These are phyloP conservation scores for Thunnus thynnus DNA, from an alignment of 2,113 vertebrate genomes.

Conservation along the genomic window DNA sequence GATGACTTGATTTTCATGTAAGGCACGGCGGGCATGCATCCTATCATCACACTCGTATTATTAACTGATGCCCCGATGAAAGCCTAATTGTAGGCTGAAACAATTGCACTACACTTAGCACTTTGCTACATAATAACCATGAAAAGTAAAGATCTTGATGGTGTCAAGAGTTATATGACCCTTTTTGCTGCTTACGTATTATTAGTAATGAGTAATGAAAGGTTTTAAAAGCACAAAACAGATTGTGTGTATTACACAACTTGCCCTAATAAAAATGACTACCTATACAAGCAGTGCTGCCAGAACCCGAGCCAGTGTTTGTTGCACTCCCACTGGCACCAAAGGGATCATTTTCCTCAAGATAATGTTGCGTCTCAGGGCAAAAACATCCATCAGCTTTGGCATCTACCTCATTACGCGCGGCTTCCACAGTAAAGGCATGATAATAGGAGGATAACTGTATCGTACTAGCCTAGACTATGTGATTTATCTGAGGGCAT, in stretches of 20 bases:
- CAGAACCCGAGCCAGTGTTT: slow-evolving; percentile 12
- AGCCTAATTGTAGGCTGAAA: slow-evolving; percentile 54
- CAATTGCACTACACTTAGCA: slow-evolving; percentile 23
- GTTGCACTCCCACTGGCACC: slow-evolving; percentile 39
- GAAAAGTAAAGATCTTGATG: slow-evolving; percentile 6
- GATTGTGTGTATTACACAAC: slow-evolving; percentile 14
- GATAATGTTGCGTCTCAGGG: slow-evolving; percentile 58
- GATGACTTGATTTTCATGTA: slow-evolving; percentile 38
- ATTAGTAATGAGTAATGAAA: slow-evolving; percentile 48
- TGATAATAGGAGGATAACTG: slow-evolving; percentile 36
- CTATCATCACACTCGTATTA: slow-evolving; percentile 48
- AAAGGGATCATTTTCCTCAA: slow-evolving; percentile 59
- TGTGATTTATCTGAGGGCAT: slow-evolving; percentile 22
- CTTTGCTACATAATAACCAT: slow-evolving; percentile 11
- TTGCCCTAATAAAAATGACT: slow-evolving; percentile 51
- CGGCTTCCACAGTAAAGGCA: slow-evolving; percentile 34
- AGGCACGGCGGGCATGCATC: slow-evolving; percentile 14
- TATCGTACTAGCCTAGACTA: neutral
- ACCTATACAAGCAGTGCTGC: neutral
- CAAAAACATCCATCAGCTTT: slow-evolving; percentile 54
- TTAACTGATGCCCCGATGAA: slow-evolving; percentile 44
- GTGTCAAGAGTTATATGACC: slow-evolving; percentile 25
- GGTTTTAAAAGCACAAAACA: slow-evolving; percentile 27
- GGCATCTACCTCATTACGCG: slow-evolving; percentile 44
- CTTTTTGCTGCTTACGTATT: slow-evolving; percentile 26